phyloP scores from a whole-genome alignment of 2,113 vertebrate species.

The Stegastes partitus region DNA sequence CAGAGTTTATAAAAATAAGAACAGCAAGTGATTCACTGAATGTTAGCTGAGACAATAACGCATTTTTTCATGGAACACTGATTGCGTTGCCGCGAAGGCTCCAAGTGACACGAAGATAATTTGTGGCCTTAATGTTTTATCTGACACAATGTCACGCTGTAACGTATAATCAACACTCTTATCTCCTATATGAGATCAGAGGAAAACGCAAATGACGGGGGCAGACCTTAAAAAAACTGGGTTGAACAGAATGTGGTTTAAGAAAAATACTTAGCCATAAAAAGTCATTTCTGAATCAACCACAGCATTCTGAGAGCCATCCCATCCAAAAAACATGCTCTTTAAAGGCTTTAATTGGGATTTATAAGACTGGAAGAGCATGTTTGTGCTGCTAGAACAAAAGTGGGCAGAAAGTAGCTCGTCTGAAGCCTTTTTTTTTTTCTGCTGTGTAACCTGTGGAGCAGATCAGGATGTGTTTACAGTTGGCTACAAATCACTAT shows the following conservation, averaged over 20 bases:
- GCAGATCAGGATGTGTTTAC: constrained; percentile 41
- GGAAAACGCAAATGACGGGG: not conserved
- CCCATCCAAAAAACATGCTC: not conserved
- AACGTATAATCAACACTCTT: not conserved
- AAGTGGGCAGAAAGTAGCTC: not conserved
- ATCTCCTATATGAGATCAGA: not conserved
- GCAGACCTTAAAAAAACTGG: not conserved
- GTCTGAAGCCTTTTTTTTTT: not conserved
- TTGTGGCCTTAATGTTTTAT: constrained; percentile 44
- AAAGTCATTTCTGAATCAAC: constrained; percentile 1
- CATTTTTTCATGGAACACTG: not conserved
- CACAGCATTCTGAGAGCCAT: constrained; percentile 9
- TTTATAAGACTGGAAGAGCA: constrained; percentile 7
- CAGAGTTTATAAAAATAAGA: not conserved
- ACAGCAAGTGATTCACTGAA: not conserved
- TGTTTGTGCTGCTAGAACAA: not conserved
- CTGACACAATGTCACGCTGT: constrained; percentile 2
- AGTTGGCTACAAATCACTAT: constrained; percentile 4
- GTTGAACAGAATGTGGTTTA: not conserved
- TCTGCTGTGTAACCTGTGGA: constrained; percentile 23
- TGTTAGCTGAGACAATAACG: not conserved
- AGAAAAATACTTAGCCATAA: not conserved
- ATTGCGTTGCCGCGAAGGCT: constrained; percentile 1
- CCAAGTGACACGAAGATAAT: not conserved
- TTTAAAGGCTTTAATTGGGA: constrained; percentile 3